phyloP scores from a whole-genome alignment of 2,797 vertebrate genomes.

The Tympanoctomys barrerae region DNA sequence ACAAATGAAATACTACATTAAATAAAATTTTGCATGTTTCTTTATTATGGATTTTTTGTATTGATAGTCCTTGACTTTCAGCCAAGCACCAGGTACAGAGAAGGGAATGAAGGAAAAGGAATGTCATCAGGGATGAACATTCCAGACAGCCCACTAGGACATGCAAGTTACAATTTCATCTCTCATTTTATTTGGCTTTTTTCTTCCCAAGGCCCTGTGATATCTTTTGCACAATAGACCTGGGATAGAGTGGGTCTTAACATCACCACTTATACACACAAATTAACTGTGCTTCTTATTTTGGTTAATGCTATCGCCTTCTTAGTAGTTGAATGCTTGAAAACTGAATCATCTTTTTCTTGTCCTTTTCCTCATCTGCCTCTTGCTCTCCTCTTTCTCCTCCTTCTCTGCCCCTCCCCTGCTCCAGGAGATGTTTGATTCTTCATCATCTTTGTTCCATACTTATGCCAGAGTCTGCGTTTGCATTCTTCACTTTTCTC shows the following conservation, averaged over 20 bases:
- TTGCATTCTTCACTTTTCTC: conserved; percentile 16
- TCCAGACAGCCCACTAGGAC: neutral
- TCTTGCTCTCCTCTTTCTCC: neutral
- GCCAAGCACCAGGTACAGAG: neutral
- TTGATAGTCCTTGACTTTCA: neutral
- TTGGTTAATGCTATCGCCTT: neutral
- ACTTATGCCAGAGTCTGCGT: neutral
- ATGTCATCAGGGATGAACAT: neutral
- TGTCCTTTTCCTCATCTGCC: too few species aligned
- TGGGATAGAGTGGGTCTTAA: neutral
- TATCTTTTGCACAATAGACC: neutral
- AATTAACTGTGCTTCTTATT: neutral
- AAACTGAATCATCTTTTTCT: neutral
- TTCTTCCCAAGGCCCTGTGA: neutral
- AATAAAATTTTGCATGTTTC: neutral
- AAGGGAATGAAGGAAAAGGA: neutral
- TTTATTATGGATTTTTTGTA: neutral
- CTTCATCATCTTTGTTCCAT: neutral
- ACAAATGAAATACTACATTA: conserved; percentile 37
- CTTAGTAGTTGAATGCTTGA: neutral
- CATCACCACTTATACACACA: neutral
- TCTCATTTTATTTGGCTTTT: conserved; percentile 15
- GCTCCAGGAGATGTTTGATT: neutral
- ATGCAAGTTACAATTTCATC: neutral
- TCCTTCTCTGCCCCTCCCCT: neutral